phyloP scores from a whole-genome alignment of 2,797 vertebrate genomes.

The Acropternis orthonyx region DNA sequence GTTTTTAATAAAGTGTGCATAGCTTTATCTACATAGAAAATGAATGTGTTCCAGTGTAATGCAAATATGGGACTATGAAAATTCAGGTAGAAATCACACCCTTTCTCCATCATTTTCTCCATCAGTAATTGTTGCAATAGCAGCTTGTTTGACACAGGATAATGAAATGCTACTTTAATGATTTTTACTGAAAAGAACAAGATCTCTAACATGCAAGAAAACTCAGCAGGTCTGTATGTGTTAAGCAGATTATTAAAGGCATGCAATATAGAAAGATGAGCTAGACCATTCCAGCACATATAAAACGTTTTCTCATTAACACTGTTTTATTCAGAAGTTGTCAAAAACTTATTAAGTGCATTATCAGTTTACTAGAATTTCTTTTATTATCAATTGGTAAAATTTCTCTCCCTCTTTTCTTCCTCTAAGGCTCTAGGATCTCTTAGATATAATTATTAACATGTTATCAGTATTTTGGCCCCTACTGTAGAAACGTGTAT shows the following conservation, averaged over 20 bases:
- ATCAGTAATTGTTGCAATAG: not conserved
- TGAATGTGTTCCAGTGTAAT: not conserved
- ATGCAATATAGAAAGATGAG: not conserved
- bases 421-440: not conserved
- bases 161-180: not conserved
- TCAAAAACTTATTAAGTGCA: not conserved
- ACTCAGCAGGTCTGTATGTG: not conserved
- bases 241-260: not conserved
- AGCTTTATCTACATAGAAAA: not conserved
- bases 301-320: conserved; percentile 9
- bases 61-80: not conserved
- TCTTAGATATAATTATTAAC: not conserved
- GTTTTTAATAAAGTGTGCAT: not conserved
- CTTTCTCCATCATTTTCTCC: not conserved
- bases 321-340: not conserved
- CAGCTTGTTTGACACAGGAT: not conserved
- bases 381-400: not conserved
- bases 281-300: not conserved
- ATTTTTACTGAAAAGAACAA: not conserved
- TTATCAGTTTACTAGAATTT: not conserved
- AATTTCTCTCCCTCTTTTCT: not conserved
- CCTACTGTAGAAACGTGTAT: not conserved
- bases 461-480: not conserved
- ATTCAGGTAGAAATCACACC: not conserved
- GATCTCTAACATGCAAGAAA: not conserved